A percentile compares a stretch with the other conserved stretches of the same genome.
Conservation (phyloP, 2,113 vertebrate species). For the Oncorhynchus keta region DNA sequence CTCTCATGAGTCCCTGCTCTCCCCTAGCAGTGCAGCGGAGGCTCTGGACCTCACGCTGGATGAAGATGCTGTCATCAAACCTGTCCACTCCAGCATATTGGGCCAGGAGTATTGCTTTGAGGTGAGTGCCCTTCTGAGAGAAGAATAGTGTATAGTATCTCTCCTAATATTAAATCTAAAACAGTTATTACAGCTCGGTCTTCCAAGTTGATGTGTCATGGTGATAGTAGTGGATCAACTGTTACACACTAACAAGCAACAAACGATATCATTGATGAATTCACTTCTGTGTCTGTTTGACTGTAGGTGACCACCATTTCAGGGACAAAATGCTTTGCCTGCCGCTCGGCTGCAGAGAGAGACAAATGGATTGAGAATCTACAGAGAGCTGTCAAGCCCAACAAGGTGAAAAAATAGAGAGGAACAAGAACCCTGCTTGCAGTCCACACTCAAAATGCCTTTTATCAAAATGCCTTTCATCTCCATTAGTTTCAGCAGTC, state of each 20-base stretch:
- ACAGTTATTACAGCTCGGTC: too few species aligned
- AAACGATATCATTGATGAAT: too few species aligned
- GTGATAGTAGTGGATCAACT: too few species aligned
- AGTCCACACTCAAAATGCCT: too few species aligned
- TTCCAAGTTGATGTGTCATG: too few species aligned
- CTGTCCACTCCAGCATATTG: conserved; percentile 94
- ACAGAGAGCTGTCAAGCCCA: conserved; percentile 89
- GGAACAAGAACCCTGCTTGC: background rate
- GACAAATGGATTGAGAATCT: conserved; percentile 98
- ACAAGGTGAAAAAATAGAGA: conserved; percentile 80
- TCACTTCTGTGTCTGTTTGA: conserved; percentile 9
- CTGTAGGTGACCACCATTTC: conserved; percentile 88
- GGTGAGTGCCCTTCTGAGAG: conserved; percentile 61
- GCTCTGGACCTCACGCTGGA: conserved; percentile 93
- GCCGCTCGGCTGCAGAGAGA: conserved; percentile 90
- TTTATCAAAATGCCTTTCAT: too few species aligned
- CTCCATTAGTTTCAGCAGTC: background rate
- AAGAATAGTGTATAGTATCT: background rate
- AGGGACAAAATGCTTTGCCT: conserved; percentile 93
- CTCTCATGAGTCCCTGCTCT: conserved; percentile 92
- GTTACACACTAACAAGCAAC: too few species aligned
- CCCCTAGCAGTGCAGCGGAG: conserved; percentile 91
- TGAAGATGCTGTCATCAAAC: conserved; percentile 92
- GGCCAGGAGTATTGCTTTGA: conserved; percentile 98
- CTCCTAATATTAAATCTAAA: too few species aligned